Evolutionary conservation across 2,888 invertebrate species (phyloP).

Genomic region (Drosophila niveifrons): DNA sequence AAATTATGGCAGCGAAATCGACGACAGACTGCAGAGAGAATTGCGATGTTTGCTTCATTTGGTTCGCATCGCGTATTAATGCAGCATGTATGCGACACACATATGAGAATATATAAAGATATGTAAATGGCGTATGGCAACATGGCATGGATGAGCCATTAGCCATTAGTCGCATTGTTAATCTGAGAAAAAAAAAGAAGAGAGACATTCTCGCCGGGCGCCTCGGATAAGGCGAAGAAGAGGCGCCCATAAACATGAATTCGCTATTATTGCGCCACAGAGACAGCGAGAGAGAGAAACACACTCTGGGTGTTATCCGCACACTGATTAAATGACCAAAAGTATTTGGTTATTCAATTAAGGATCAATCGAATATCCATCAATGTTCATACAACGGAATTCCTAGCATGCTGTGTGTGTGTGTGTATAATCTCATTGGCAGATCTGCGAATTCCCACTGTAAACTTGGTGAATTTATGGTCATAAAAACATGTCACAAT

Average conservation of each 20-base stretch:
- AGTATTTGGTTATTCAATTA: conserved; percentile 66
- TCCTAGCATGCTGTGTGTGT: conserved; percentile 5
- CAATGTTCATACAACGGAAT: conserved; percentile 29
- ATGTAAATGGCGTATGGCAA: conserved; percentile 18
- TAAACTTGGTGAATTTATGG: conserved; percentile 71
- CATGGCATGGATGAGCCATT: conserved; percentile 73
- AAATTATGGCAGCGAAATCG: conserved; percentile 68
- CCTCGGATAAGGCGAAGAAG: conserved; percentile 55
- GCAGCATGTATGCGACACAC: conserved; percentile 27
- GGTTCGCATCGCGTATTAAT: conserved; percentile 43
- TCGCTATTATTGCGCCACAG: conserved; percentile 70
- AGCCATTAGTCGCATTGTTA: conserved; percentile 74
- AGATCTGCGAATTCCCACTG: conserved; percentile 68
- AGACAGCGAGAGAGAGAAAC: conserved; percentile 9
- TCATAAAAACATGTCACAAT: conserved; percentile 68
- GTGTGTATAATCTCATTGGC: conserved; percentile 39
- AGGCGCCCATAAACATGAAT: conserved; percentile 72
- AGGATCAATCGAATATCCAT: conserved; percentile 52
- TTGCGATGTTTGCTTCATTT: conserved; percentile 25
- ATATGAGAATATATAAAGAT: neutral
- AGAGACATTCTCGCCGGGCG: conserved; percentile 38
- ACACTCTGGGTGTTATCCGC: conserved; percentile 54
- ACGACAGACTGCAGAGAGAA: conserved; percentile 23
- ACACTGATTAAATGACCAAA: conserved; percentile 49
- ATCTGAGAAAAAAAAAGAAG: conserved; percentile 37